phyloP scores from a whole-genome alignment of 2,113 vertebrate species.

The Alethe diademata region DNA sequence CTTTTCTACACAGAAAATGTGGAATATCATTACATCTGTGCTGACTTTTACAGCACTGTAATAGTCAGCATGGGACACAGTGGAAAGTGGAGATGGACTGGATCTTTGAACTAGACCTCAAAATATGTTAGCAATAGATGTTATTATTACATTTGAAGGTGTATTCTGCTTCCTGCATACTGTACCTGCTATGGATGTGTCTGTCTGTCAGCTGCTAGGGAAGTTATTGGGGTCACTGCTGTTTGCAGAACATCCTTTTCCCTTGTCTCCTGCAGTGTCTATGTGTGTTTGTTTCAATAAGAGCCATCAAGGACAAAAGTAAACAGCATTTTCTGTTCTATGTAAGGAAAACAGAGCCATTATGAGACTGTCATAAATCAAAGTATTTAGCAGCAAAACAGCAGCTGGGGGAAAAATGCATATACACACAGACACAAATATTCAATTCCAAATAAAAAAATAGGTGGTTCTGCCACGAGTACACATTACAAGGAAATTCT shows the following conservation, averaged over 20 bases:
- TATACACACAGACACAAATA: not conserved
- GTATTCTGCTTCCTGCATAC: not conserved
- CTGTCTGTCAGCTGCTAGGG: not conserved
- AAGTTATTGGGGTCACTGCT: not conserved
- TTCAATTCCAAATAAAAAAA: not conserved
- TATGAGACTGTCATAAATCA: not conserved
- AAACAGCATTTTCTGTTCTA: not conserved
- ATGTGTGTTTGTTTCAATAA: not conserved
- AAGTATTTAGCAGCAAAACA: not conserved
- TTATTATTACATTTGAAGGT: not conserved
- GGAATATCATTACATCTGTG: accelerated
- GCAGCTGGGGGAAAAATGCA: not conserved
- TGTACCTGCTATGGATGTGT: accelerated
- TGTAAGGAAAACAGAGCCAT: not conserved
- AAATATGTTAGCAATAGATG: accelerated
- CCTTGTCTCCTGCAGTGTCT: not conserved
- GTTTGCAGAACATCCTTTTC: not conserved
- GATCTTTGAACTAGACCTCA: not conserved
- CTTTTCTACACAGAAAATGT: accelerated
- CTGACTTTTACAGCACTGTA: not conserved
- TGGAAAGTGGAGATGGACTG: not conserved
- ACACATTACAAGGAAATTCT: not conserved
- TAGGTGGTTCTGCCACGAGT: accelerated
- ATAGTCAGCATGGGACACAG: not conserved
- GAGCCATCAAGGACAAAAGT: not conserved